Base-by-base conservation (phyloP, 2,113 vertebrate species). In the Forbesichthys papilliferus region DNA sequence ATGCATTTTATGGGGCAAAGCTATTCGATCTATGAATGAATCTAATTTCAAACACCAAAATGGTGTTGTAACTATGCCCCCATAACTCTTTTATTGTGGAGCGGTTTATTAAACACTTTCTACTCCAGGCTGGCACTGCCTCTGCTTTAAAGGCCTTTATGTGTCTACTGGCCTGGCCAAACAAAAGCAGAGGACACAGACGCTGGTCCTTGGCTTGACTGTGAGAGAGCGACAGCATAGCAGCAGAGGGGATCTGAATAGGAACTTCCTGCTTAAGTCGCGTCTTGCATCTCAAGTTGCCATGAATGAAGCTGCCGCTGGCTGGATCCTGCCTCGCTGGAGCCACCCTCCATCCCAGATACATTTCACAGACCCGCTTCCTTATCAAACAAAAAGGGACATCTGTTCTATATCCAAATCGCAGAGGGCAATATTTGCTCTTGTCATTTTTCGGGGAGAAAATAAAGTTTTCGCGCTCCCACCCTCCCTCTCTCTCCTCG, bases 281-380 rank as follows among this genome's bases (percentile, higher is more conserved):
- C 74, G 84, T 86, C 83, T 85, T 89, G 90, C 89, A 91, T 92
- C 78, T 90, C 77, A 93, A 93, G 75, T 91, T 64, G 74, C 66
- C 49, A 20, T 58, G 80, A 84, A 80, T 85, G 81, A 74, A 73
- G 79, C 51, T 66, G 76, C 61, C 62, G 0, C 74, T 67, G 63
- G 51, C 69, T 56, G 53, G 64, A 63, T 52, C 9, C 62, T 68
- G 73, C 79, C 65, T 70, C 67, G 51, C 69, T 49, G 55, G 65
- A 72, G 77, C 74, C 72, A 66, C 54, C 47, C 54, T 73, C 63
- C 54, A 68, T 58, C 80, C 69, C 70, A 53, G 69, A 83, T 60
- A 71, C 73, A 69, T 85, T 86, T 82, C 57, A 73, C 49, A 77
- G 64, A 70, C 62, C 71, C 64, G 9, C 66, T 81, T 64, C 83